Evolutionary conservation across 2,797 vertebrate genomes (phyloP), one percentile per base, ranked within the genome.

Genomic region (Diglossa cyanea): DNA sequence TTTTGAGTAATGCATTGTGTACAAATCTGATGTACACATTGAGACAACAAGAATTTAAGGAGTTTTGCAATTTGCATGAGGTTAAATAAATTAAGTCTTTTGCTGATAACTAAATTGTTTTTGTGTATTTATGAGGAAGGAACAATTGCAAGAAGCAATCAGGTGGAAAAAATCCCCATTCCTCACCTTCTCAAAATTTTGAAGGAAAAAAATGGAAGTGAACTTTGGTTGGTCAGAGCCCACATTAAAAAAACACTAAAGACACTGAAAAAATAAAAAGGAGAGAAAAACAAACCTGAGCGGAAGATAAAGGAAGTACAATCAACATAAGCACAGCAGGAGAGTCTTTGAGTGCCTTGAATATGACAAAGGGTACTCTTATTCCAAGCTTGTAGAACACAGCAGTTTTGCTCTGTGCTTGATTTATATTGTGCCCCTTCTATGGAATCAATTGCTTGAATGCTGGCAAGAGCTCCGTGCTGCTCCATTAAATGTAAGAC

Each of bases 391-490:
- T 94, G 79, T 74, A 88, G 93, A 94, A 88, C 65, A 77, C 61
- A 87, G 94, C 65, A 86, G 82, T 94, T 94, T 90, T 94, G 61
- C 42, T 83, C 42, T 65, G 62, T 1, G 28, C 93, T 94, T 96
- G 96, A 96, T 96, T 96, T 95, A 91, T 96, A 96, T 91, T 94
- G 87, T 94, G 79, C 82, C 90, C 76, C 72, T 89, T 96, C 89
- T 93, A 95, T 88, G 87, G 94, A 96, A 96, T 96, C 94, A 95
- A 88, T 94, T 95, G 90, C 88, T 24, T 80, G 68, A 85, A 95
- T 39, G n/a, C 84, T 85, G 61, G 78, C 61, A 86, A 94, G 91
- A 87, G 66, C 81, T 92, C 65, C 0, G 0, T 76, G 86, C 60
- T 73, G 71, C 71, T 95, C 83, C 90, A 91, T 91, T 94, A 94